phyloP scores from a whole-genome alignment of 2,797 vertebrate genomes.

The Microchirus variegatus region DNA sequence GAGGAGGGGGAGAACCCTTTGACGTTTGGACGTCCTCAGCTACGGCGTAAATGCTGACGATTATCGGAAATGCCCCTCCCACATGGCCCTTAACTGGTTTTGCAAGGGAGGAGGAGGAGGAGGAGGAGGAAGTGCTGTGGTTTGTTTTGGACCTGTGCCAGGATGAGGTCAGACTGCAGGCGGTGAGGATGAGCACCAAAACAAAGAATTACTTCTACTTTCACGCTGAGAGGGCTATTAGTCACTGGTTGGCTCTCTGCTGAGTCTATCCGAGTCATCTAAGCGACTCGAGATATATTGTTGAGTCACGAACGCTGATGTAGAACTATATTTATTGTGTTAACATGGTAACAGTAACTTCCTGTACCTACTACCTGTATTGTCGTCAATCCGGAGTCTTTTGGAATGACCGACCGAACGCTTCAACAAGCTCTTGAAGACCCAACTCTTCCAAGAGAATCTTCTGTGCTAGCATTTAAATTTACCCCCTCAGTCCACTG shows the following conservation, averaged over 20 bases:
- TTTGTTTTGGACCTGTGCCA: slow-evolving; percentile 45
- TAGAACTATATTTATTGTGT: no score
- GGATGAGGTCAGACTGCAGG: background rate
- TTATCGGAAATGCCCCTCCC: slow-evolving; percentile 15
- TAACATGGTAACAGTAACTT: no score
- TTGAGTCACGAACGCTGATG: no score
- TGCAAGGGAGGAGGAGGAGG: background rate
- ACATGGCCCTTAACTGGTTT: slow-evolving; percentile 2
- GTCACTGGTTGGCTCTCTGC: background rate
- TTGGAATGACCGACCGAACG: no score
- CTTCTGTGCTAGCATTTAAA: no score
- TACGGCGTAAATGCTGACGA: slow-evolving; percentile 9
- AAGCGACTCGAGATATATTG: no score
- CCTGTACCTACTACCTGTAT: no score
- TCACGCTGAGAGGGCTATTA: background rate
- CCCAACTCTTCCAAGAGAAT: no score
- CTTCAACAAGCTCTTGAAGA: no score
- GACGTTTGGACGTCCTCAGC: slow-evolving; percentile 7
- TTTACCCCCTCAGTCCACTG: no score
- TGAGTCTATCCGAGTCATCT: no score
- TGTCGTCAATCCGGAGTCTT: no score
- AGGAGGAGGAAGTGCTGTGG: background rate
- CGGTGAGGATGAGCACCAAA: background rate
- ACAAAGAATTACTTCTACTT: slow-evolving; percentile 12
- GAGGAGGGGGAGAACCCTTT: background rate